Evolutionary conservation across 2,797 vertebrate genomes (phyloP).

Genomic region (Labroides dimidiatus): DNA sequence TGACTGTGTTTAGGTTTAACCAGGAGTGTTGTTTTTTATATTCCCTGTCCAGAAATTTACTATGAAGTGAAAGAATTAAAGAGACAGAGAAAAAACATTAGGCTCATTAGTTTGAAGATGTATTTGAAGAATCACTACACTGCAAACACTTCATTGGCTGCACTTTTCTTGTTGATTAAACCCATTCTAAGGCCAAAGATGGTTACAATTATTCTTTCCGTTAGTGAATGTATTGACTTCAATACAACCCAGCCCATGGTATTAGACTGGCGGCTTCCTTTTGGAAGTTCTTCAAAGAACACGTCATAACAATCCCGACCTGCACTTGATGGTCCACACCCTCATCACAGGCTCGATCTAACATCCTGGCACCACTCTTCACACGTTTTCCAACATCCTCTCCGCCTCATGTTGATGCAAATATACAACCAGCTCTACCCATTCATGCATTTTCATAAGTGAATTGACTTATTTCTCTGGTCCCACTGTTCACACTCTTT

Average conservation of each 20-base stretch:
- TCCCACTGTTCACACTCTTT: constrained; percentile 69
- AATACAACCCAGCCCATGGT: constrained; percentile 53
- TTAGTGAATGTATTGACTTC: constrained; percentile 62
- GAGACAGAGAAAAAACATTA: not conserved
- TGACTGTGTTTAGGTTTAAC: constrained; percentile 35
- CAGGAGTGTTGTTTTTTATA: constrained; percentile 21
- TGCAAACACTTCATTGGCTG: constrained; percentile 34
- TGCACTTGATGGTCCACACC: constrained; percentile 59
- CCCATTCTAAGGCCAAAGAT: constrained; percentile 50
- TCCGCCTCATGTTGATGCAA: constrained; percentile 20
- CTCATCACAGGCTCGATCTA: constrained; percentile 57
- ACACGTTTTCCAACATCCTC: constrained; percentile 43
- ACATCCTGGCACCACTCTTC: constrained; percentile 47
- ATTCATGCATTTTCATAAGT: constrained; percentile 41
- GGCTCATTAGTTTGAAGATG: not conserved
- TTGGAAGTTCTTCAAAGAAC: constrained; percentile 67
- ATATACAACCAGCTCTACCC: constrained; percentile 8
- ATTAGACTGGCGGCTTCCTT: constrained; percentile 64
- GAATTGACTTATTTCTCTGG: constrained; percentile 72
- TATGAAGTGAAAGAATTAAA: constrained; percentile 33
- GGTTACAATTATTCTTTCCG: constrained; percentile 68
- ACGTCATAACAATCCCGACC: constrained; percentile 58
- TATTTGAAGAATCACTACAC: constrained; percentile 1
- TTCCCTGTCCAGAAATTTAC: constrained; percentile 33
- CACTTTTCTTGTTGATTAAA: constrained; percentile 50